These are phyloP conservation scores for Agrotis exclamationis DNA, from an alignment of 2,888 invertebrate genomes.

Conservation along the genomic window DNA sequence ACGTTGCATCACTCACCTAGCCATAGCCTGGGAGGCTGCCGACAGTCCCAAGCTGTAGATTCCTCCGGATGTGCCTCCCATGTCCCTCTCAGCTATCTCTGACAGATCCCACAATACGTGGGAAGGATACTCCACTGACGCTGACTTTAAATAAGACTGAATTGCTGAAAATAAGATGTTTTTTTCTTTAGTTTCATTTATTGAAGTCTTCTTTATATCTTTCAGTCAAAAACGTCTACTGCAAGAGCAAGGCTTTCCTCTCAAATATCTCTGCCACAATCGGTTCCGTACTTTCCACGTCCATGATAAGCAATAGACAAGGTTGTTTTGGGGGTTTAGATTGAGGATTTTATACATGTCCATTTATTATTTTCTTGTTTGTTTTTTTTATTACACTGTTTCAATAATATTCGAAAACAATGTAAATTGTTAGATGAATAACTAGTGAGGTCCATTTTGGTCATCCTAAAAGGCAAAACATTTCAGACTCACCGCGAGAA, in stretches of 20 bases:
- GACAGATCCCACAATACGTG: slow-evolving; percentile 88
- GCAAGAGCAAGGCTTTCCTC: neutral
- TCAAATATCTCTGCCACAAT: neutral
- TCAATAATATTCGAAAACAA: too few species aligned
- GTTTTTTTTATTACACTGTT: too few species aligned
- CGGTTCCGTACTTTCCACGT: neutral
- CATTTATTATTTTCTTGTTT: too few species aligned
- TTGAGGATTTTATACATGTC: too few species aligned
- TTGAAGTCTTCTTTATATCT: neutral
- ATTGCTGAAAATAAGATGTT: slow-evolving; percentile 72
- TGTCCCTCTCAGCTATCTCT: slow-evolving; percentile 92
- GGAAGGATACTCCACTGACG: slow-evolving; percentile 81
- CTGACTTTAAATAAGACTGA: slow-evolving; percentile 75
- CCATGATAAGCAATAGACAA: neutral
- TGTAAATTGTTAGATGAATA: too few species aligned
- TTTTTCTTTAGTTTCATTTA: neutral
- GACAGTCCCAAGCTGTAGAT: slow-evolving; percentile 95
- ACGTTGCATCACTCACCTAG: slow-evolving; percentile 68
- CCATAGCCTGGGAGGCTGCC: slow-evolving; percentile 90
- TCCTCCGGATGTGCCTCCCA: slow-evolving; percentile 96
- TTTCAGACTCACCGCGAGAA: too few species aligned
- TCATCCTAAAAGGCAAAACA: too few species aligned
- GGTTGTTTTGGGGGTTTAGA: too few species aligned
- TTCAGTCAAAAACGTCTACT: neutral
- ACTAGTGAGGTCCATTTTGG: too few species aligned